These are phyloP conservation scores for Anguilla marmorata DNA, from an alignment of 2,797 vertebrate genomes.

Conservation along the genomic window DNA sequence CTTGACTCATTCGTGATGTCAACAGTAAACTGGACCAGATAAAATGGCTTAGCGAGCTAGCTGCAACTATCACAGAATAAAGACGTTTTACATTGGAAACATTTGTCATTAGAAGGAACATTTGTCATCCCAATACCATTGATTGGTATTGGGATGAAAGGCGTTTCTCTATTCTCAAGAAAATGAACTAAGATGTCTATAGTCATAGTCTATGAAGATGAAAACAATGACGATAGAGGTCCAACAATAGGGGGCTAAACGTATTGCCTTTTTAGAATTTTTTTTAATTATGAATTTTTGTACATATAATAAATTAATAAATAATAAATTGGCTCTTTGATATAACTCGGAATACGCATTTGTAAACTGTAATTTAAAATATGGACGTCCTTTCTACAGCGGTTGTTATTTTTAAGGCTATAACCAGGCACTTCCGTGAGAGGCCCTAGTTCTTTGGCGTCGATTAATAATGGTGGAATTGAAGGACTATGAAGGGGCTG, in stretches of 20 bases:
- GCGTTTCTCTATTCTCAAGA: background rate
- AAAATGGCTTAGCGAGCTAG: background rate
- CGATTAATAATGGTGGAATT: slow-evolving; percentile 54
- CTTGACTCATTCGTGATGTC: background rate
- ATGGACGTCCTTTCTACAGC: background rate
- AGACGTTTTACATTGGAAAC: background rate
- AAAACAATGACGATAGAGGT: slow-evolving; percentile 37
- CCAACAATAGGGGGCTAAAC: slow-evolving; percentile 22
- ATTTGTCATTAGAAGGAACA: background rate
- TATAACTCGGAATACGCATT: background rate
- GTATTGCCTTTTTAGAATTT: slow-evolving; percentile 28
- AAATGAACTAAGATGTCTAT: slow-evolving; percentile 23
- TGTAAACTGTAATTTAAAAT: background rate
- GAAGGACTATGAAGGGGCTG: slow-evolving; percentile 33
- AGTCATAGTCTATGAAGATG: no score
- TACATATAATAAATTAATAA: background rate
- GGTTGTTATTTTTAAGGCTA: slow-evolving; percentile 19
- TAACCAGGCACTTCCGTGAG: slow-evolving; percentile 35
- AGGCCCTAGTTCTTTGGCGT: slow-evolving; percentile 48
- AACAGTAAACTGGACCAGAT: background rate
- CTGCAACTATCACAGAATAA: background rate
- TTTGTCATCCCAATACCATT: no score
- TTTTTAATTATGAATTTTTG: background rate
- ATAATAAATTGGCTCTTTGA: background rate
- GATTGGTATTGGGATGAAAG: background rate